phyloP scores from a whole-genome alignment of 2,113 vertebrate genomes.

The Saguinus imperator region DNA sequence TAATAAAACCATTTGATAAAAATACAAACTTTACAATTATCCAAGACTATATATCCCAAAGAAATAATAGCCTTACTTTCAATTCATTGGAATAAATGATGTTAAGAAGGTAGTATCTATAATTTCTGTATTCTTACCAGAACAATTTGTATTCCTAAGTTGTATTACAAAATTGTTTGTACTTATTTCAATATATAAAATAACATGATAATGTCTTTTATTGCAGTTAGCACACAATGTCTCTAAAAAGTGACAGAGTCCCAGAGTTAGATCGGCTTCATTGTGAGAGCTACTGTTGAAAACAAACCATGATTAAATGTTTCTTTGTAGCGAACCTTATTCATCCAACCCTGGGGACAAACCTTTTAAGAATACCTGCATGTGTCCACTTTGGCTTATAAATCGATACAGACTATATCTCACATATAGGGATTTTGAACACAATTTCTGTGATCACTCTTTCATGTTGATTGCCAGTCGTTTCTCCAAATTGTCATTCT shows the following conservation, averaged over 20 bases:
- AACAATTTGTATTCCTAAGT: not conserved
- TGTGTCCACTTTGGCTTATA: not conserved
- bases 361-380: not conserved
- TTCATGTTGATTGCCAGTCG: not conserved
- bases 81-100: conserved; percentile 9
- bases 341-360: not conserved
- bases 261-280: not conserved
- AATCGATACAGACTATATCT: not conserved
- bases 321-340: not conserved
- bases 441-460: not conserved
- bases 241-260: not conserved
- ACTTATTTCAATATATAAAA: conserved; percentile 6
- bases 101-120: not conserved
- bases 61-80: not conserved
- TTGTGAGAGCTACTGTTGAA: not conserved
- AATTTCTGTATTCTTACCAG: not conserved
- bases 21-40: not conserved
- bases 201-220: not conserved
- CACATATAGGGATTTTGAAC: not conserved
- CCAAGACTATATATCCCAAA: not conserved
- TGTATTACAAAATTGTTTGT: not conserved
- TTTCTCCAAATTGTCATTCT: not conserved
- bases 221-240: not conserved
- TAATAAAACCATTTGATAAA: not conserved
- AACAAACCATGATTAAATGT: not conserved